Evolutionary conservation across 2,797 vertebrate species (phyloP), one percentile per base, ranked within the genome.

Genomic region (Argentina silus): DNA sequence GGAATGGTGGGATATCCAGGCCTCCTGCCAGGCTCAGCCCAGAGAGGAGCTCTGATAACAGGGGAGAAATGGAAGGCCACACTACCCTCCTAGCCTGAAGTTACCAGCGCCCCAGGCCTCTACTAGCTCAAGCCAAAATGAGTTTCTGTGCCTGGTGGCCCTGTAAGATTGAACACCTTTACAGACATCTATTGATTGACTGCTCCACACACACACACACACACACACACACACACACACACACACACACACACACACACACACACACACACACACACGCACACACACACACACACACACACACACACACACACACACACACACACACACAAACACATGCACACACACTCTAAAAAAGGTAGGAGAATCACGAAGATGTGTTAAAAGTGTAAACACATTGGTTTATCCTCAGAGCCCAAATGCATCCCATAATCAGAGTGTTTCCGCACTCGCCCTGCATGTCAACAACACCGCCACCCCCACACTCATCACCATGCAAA

Each of bases 1-100:
- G 90, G 82, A 87, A 71, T 7, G 19, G 57, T 9, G n/a, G 74
- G 70, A 77, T 78, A 79, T 83, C 73, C 82, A 71, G 81, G 78
- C 76, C 83, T 79, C 84, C 87, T 19, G 76, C 83, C 72, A 79
- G 87, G 78, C 78, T 81, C 76, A 47, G 78, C 83, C 88, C 82
- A 80, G 84, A 86, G 84, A 87, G 59, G 76, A 81, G 83, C 83
- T 84, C 79, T 84, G 89, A 91, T 92, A 91, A 90, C 84, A 44
- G 85, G 80, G 78, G 67, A 57, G 81, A 87, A 42, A 84, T 74
- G 81, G 73, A 75, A 84, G 78, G 81, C 27, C 51, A 72, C 50
- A 81, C 56, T 74, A 5, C 59, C 23, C 79, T 60, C 48, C 72
- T 67, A 19, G 77, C 86, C 87, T 73, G 78, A 82, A 88, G 83